Base-by-base conservation (phyloP, 2,113 vertebrate genomes). In the Stictonetta naevosa region DNA sequence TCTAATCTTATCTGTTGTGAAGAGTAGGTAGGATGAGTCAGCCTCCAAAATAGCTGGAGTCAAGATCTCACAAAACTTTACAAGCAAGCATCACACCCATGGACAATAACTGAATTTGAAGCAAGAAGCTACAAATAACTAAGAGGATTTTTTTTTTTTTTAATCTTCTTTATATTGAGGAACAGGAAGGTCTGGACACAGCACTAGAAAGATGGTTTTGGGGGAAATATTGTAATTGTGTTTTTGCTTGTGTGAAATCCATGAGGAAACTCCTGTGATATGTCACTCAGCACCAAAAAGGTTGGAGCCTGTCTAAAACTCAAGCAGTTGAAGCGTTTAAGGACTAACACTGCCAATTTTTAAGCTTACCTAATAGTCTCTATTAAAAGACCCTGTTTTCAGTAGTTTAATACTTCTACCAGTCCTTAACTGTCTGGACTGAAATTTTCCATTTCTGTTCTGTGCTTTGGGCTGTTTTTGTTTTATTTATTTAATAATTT, bases 351-450 rank as follows among this genome's bases (percentile, higher is more conserved):
- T 90, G 88, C 86, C 94, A 94, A 29, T 92, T 93, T 60, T 92
- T 83, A 83, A 93, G 64, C 56, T 90, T 95, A 90, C 72, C 72
- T 93, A 92, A 93, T 66, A 86, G 50, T 78, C 64, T 88, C 60
- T 78, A 33, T 92, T 90, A 88, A 96, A 95, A 86, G 40, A 66
- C 22, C 38, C 3, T 6, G 87, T 89, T 66, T 84, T 69, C 50
- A 84, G 52, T 42, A 33, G 40, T 67, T 78, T 78, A 63, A 18
- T 88, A 55, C 64, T 93, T 93, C 68, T 92, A 60, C 77, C 68
- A 86, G 34, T 83, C 33, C 18, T 89, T 55, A 81, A 55, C 69
- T 67, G 56, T 63, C 56, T 74, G 73, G 38, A 67, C 25, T 72
- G 76, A 92, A 92, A 58, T 84, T 89, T 97, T 96, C 91, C 92